Base-by-base conservation (phyloP, 2,113 vertebrate species). In the Vulpes ferrilata region DNA sequence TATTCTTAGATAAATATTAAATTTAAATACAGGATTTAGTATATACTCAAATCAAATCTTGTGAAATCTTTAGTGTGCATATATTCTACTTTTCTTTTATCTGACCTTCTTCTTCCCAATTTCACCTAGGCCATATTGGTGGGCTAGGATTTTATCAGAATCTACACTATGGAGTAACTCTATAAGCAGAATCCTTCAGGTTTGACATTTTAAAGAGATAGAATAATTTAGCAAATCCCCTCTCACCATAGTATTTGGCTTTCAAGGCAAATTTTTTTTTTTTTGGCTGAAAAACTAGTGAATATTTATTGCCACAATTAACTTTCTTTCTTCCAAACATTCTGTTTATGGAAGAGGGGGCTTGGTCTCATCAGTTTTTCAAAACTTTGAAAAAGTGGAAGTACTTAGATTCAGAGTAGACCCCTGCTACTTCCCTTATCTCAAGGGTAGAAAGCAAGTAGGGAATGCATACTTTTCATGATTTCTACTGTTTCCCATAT, bases 1-100 rank as follows among this genome's bases (percentile, higher is more conserved):
- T 64, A 93, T 69, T 93, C 88, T 97, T 86, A 81, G 25, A 69
- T 86, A 93, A 93, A 55, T 69, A 53, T 69, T 43, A 91, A 80
- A 17, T 59, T 83, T 81, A 88, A 64, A 79, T 38, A 92, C 22
- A 80, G 13, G 38, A 90, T 16, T 0, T 76, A 32, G 9, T 27
- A 59, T 55, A 80, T 0, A 88, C 3, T 7, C 5, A 80, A 90
- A 51, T 74, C 23, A 64, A 51, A 80, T 84, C 35, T 53, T 84
- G 9, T 87, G 5, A 80, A 88, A 57, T 16, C 53, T 43, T 10
- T 12, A 5, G 5, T 17, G 11, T 76, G 7, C 20, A 25, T 17
- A 57, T 17, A 48, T 1, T 55, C 38, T 22, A 53, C 32, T 78
- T 74, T 65, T 65, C 7, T 83, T 90, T 79, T n/a, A 15, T 4